phyloP scores from a whole-genome alignment of 2,113 vertebrate genomes.

The Tangachromis dhanisi region DNA sequence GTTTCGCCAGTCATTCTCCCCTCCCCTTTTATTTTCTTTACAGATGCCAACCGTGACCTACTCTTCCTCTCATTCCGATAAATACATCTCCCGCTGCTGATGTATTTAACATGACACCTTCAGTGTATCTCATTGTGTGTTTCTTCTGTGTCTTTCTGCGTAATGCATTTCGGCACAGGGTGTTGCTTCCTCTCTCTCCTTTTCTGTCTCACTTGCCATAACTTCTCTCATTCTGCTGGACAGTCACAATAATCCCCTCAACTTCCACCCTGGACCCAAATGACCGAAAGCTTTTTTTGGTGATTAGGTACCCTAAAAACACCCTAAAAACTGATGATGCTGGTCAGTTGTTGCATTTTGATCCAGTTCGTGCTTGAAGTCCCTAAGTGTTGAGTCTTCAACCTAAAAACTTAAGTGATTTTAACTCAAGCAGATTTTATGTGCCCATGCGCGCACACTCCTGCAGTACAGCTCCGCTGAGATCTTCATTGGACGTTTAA shows the following conservation, averaged over 20 bases:
- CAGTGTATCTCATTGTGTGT: conserved; percentile 23
- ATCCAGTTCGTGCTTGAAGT: neutral
- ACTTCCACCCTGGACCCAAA: conserved; percentile 74
- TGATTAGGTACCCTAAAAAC: neutral
- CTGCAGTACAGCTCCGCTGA: conserved; percentile 26
- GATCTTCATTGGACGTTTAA: conserved; percentile 4
- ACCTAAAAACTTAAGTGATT: neutral
- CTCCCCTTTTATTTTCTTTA: conserved; percentile 19
- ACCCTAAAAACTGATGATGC: neutral
- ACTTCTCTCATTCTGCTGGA: conserved; percentile 69
- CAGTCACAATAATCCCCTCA: conserved; percentile 70
- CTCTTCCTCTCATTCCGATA: conserved; percentile 48
- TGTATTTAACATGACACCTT: conserved; percentile 63
- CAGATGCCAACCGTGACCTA: conserved; percentile 56
- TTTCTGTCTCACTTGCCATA: conserved; percentile 55
- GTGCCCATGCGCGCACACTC: neutral
- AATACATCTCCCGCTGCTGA: conserved; percentile 66
- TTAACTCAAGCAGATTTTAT: neutral
- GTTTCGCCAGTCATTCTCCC: neutral
- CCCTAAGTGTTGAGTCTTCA: neutral
- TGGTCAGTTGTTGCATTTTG: neutral
- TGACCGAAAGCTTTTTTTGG: conserved; percentile 11
- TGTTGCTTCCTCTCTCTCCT: conserved; percentile 46
- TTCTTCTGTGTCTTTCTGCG: conserved; percentile 42
- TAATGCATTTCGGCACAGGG: conserved; percentile 58